phyloP scores from a whole-genome alignment of 2,797 vertebrate genomes.

The Schizopygopsis pylzovi region DNA sequence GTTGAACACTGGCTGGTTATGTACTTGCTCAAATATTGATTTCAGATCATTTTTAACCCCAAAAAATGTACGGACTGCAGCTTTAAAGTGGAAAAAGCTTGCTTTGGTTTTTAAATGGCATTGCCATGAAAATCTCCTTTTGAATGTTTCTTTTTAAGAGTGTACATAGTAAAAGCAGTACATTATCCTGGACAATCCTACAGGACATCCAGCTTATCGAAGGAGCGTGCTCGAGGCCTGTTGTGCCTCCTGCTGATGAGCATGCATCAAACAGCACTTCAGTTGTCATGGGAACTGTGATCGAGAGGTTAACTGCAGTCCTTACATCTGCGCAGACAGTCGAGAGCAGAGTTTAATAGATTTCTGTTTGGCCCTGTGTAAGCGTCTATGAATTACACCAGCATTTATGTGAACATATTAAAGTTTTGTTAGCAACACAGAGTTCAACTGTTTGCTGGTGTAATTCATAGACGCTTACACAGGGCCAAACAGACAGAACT shows the following conservation, averaged over 20 bases:
- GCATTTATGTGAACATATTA: no score
- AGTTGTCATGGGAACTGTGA: conserved; percentile 6
- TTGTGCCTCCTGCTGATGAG: not conserved
- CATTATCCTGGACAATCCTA: not conserved
- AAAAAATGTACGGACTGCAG: no score
- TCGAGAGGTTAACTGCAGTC: conserved; percentile 12
- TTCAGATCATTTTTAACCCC: no score
- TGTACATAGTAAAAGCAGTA: not conserved
- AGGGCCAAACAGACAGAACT: not conserved
- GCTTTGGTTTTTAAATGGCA: not conserved
- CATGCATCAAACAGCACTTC: conserved; percentile 1
- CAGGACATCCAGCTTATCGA: not conserved
- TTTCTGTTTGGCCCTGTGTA: not conserved
- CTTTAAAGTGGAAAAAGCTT: no score
- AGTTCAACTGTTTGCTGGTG: not conserved
- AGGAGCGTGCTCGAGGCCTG: not conserved
- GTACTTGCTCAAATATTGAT: no score
- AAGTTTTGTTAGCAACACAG: no score
- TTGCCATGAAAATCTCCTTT: not conserved
- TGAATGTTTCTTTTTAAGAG: not conserved
- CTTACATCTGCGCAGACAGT: not conserved
- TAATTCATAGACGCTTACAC: not conserved
- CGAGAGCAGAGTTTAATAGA: not conserved
- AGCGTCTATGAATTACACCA: no score
- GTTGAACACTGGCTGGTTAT: no score